Conservation (phyloP, 2,888 invertebrate genomes). For the Therioaphis trifolii region DNA sequence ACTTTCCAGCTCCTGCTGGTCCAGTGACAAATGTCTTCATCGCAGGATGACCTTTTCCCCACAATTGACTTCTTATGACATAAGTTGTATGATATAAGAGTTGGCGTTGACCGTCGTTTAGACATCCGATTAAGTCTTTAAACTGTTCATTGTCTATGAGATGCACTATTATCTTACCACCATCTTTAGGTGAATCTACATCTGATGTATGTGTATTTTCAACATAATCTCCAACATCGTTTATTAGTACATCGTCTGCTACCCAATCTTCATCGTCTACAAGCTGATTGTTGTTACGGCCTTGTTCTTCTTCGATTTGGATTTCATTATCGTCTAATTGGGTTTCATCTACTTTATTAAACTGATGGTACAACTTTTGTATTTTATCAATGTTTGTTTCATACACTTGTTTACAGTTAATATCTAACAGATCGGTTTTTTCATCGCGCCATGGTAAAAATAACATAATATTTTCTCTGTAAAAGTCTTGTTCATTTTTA, state of each 20-base stretch:
- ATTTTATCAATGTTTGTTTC: constrained; percentile 1
- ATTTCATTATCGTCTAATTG: not conserved
- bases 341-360: constrained; percentile 11
- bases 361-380: not conserved
- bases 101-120: too few relatives aligned
- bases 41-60: too few relatives aligned
- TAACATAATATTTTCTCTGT: constrained; percentile 59
- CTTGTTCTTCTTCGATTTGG: not conserved
- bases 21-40: too few relatives aligned
- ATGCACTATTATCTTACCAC: not conserved
- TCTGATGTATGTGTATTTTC: too few relatives aligned
- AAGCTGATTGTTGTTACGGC: not conserved
- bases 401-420: not conserved
- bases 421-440: constrained; percentile 54
- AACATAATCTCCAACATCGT: too few relatives aligned
- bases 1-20: too few relatives aligned
- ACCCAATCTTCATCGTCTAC: not conserved
- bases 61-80: too few relatives aligned
- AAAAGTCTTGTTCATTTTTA: not conserved
- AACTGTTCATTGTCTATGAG: too few relatives aligned
- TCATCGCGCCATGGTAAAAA: too few relatives aligned
- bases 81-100: too few relatives aligned
- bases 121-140: too few relatives aligned
- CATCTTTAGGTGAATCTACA: not conserved
- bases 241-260: too few relatives aligned